These are phyloP conservation scores for Mythimna vitellina DNA, from an alignment of 2,888 invertebrate species.

Conservation along the genomic window DNA sequence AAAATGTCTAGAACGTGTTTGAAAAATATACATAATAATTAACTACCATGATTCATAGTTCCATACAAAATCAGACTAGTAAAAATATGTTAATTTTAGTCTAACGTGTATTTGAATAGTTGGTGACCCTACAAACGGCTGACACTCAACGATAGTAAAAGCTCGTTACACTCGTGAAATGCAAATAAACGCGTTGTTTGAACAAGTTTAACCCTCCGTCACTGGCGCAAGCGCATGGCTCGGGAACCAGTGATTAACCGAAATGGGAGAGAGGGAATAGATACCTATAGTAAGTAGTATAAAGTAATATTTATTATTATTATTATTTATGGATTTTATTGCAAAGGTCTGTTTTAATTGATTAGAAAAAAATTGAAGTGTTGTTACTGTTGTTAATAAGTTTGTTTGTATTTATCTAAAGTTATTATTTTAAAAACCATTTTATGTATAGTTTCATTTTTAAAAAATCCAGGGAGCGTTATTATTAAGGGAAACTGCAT, in stretches of 20 bases:
- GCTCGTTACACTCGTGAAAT: slow-evolving; percentile 81
- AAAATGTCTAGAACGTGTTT: slow-evolving; percentile 20
- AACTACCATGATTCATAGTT: slow-evolving; percentile 30
- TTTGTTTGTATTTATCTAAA: no score
- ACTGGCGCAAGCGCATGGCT: slow-evolving; percentile 51
- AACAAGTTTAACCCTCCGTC: slow-evolving; percentile 75
- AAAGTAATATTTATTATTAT: no score
- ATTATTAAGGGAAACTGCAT: no score
- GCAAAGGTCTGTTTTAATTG: not conserved
- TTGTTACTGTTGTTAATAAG: no score
- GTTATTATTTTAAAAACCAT: no score
- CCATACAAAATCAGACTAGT: slow-evolving; percentile 13
- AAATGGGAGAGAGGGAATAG: slow-evolving; percentile 42
- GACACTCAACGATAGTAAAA: slow-evolving; percentile 77
- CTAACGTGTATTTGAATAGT: slow-evolving; percentile 25
- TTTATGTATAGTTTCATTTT: no score
- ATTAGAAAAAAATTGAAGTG: no score
- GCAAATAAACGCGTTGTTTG: slow-evolving; percentile 84
- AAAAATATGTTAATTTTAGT: slow-evolving; percentile 37
- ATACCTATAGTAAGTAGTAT: not conserved
- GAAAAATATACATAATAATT: slow-evolving; percentile 11
- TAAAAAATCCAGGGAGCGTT: no score
- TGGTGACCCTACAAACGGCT: slow-evolving; percentile 68
- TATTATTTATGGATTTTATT: slow-evolving; percentile 9
- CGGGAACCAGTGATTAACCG: slow-evolving; percentile 53